Evolutionary conservation across 2,888 invertebrate genomes (phyloP), one percentile per base, ranked within the genome.

Genomic region (Ophion ellenae): DNA sequence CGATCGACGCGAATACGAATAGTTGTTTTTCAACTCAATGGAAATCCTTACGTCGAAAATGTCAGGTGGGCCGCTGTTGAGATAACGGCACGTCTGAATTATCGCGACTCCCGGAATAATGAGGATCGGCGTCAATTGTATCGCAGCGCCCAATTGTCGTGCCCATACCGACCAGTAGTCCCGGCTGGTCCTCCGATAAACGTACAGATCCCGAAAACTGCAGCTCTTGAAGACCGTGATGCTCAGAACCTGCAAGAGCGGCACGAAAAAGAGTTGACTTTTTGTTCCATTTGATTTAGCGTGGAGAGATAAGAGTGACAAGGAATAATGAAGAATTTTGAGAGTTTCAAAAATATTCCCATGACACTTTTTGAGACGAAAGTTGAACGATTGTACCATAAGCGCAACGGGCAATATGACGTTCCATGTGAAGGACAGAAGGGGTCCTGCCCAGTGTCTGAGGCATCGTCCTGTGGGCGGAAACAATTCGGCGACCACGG

Each of bases 371-470:
- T 53, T 53, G 32, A 17, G 32, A 24, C 32, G 64, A 3, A 32
- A 40, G 67, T 53, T 17, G 17, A 67, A 14, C 9, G 6, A 28
- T 2, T 32, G 95, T 91, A 98, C 97, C 95, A 98, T 96, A 76
- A 98, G 94, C 9, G 97, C 96, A 77, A 98, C 97, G 0, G 98
- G 98, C 90, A 98, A 94, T 78, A 98, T 95, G 2, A 98, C 97
- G 91, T 97, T 98, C 98, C 98, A 98, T 0, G 97, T 97, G 92
- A 98, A 97, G 5, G 97, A 97, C 32, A 97, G 94, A 85, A 98
- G 94, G 11, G 97, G 96, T 6, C 96, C 97, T 10, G 96, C 96
- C 95, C 95, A 96, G 85, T 92, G 95, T 90, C 93, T 94, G 84
- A 95, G 91, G 85, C 93, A 94, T 83, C 94, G 92, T 66, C 94